Conservation (phyloP, 2,888 invertebrate species). For the Megaustenia siamemsis region DNA sequence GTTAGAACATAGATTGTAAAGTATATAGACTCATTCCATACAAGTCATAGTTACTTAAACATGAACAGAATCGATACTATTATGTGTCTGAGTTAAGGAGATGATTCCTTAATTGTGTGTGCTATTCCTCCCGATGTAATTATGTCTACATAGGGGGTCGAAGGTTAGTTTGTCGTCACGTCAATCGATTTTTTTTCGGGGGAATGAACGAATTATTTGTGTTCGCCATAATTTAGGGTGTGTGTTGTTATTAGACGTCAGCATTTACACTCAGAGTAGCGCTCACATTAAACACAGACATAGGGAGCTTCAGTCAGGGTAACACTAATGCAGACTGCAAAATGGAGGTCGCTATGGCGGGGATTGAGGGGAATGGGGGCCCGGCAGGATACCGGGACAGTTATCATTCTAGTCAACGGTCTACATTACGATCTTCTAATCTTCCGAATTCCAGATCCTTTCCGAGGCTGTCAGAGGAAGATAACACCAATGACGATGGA, state of each 20-base stretch:
- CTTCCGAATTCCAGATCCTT: conserved; percentile 80
- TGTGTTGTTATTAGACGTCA: conserved; percentile 71
- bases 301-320: conserved; percentile 52
- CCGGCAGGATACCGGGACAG: conserved; percentile 68
- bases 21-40: not conserved
- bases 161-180: conserved; percentile 62
- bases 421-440: conserved; percentile 65
- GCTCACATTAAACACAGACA: conserved; percentile 20
- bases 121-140: conserved; percentile 13
- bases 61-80: not conserved
- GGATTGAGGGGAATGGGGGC: conserved; percentile 78
- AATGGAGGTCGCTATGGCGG: conserved; percentile 80
- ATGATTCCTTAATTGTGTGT: not conserved
- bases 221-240: conserved; percentile 71
- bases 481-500: conserved; percentile 72
- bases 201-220: conserved; percentile 78
- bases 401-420: conserved; percentile 58
- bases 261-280: conserved; percentile 83
- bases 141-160: conserved; percentile 32
- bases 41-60: not conserved
- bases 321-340: conserved; percentile 53
- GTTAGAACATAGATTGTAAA: not conserved
- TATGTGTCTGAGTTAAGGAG: not conserved
- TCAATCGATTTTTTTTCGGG: conserved; percentile 66
- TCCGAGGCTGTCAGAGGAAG: conserved; percentile 78